Base-by-base conservation (phyloP, 2,113 vertebrate species). In the Rhabdornis inornatus region DNA sequence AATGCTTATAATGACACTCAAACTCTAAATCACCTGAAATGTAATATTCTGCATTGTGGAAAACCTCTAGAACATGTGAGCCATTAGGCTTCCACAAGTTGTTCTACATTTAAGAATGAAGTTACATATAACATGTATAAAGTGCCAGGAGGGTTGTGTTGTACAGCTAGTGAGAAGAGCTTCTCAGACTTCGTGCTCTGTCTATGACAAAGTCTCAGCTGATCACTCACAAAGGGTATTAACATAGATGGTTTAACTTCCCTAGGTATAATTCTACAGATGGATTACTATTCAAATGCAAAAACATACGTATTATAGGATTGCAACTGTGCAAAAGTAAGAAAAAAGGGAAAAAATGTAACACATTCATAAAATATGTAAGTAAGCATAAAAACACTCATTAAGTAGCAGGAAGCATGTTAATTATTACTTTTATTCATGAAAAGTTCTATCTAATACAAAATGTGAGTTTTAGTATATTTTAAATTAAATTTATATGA, bases 391-490 rank as follows among this genome's bases (percentile, higher is more conserved):
- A 72, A 22, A 15, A 3, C 1, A 23, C 3, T 64, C 5, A 50
- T 30, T 2, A 1, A 56, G 9, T 31, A 31, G 3, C 15, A 69
- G 15, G 1, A 10, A 86, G 4, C 2, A 14, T 47, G 3, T 23
- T 37, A 42, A 13, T 42, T 72, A 55, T 70, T 50, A 3, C 0
- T 35, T 66, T 84, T 45, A 63, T 66, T 40, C 1, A 7, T 20
- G 23, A 76, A 76, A 66, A 10, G 5, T 52, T 61, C 8, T 63
- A 37, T 71, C 8, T 33, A 5, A 33, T 16, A 21, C 1, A 42
- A 83, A 83, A 74, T 22, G 3, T 31, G 22, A 6, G 2, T 1
- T 63, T 94, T n/a, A 53, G 3, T 52, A 13, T 68, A 35, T 22
- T 37, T 76, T 31, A 52, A 80, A 59, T 59, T n/a, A n/a, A n/a